phyloP scores from a whole-genome alignment of 2,797 vertebrate genomes.

The Furcifer pardalis region DNA sequence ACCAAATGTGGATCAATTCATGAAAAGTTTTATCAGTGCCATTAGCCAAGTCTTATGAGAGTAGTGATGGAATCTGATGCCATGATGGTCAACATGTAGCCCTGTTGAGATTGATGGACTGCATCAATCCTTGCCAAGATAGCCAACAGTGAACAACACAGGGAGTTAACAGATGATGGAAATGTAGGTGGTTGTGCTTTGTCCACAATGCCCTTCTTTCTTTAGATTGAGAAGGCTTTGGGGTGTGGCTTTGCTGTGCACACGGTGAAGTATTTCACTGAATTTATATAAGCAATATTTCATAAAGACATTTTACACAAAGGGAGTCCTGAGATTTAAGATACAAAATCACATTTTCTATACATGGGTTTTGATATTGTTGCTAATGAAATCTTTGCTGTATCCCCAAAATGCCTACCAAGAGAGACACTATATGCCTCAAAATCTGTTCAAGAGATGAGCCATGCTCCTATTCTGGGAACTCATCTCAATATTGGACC shows the following conservation, averaged over 20 bases:
- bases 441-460: background rate
- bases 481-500: background rate
- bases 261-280: background rate
- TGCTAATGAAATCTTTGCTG: slow-evolving; percentile 15
- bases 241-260: background rate
- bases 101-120: too few species aligned
- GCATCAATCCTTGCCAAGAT: too few species aligned
- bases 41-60: background rate
- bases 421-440: background rate
- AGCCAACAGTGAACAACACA: too few species aligned
- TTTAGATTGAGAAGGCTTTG: too few species aligned
- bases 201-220: too few species aligned
- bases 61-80: too few species aligned
- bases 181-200: too few species aligned
- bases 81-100: too few species aligned
- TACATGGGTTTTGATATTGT: background rate
- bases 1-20: background rate
- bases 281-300: background rate
- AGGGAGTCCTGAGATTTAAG: slow-evolving; percentile 3
- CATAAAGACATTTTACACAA: background rate
- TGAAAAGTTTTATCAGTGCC: background rate
- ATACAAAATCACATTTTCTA: slow-evolving; percentile 10
- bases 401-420: slow-evolving; percentile 14
- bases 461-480: background rate
- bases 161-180: too few species aligned